phyloP scores from a whole-genome alignment of 2,113 vertebrate species.

The Ictidomys tridecemlineatus region DNA sequence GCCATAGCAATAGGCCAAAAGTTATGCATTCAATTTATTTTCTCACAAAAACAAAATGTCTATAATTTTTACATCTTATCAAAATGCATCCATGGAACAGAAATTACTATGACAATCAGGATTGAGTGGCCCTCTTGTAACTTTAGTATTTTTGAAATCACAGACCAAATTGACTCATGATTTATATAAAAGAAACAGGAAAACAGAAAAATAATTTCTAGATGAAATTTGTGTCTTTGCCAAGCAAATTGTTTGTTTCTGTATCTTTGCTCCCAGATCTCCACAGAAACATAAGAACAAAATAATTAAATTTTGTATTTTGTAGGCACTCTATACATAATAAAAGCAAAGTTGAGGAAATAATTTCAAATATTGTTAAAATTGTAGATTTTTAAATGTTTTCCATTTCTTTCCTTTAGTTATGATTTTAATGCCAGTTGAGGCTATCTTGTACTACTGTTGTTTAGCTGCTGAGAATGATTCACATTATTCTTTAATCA shows the following conservation, averaged over 20 bases:
- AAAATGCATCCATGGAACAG: conserved; percentile 51
- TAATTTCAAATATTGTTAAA: conserved; percentile 38
- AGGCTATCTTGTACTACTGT: conserved; percentile 49
- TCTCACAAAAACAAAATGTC: conserved; percentile 52
- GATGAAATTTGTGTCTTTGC: neutral
- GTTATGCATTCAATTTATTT: conserved; percentile 50
- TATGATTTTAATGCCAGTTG: conserved; percentile 56
- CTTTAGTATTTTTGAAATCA: conserved; percentile 18
- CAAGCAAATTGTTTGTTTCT: neutral
- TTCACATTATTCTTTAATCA: conserved; percentile 45
- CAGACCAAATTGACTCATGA: neutral
- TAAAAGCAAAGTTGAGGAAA: neutral
- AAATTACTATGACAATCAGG: conserved; percentile 32
- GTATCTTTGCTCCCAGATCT: neutral
- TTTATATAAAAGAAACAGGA: conserved; percentile 9
- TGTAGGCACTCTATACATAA: neutral
- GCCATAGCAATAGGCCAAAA: conserved; percentile 43
- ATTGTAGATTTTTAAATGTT: neutral
- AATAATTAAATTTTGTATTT: conserved; percentile 50
- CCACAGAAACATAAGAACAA: neutral
- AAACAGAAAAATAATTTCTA: neutral
- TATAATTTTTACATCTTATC: conserved; percentile 52
- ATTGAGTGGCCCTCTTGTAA: neutral
- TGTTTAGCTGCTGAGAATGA: conserved; percentile 36
- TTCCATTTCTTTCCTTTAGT: neutral